Evolutionary conservation across 92 coral and sea anemone genomes (phyloP).

Genomic region (Isaurus tuberculatus): DNA sequence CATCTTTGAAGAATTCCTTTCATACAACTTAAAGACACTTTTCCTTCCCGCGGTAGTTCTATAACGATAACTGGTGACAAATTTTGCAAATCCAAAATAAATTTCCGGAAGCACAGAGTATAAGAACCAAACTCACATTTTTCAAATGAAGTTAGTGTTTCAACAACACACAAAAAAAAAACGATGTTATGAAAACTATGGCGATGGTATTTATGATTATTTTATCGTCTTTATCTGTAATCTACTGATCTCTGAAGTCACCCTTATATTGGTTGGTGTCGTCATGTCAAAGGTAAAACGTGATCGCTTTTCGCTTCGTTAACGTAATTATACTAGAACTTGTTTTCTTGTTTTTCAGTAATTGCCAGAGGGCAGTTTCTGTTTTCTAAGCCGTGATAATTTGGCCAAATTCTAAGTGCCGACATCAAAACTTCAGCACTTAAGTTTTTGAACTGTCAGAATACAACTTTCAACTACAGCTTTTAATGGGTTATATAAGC

Average conservation of each 20-base stretch:
- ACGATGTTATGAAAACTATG: neutral
- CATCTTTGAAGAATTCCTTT: neutral
- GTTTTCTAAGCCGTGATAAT: neutral
- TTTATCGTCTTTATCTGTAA: neutral
- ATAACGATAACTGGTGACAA: neutral
- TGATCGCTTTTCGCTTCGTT: constrained; percentile 41
- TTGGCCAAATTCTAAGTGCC: no score
- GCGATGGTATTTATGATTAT: neutral
- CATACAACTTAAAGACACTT: neutral
- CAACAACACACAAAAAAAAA: neutral
- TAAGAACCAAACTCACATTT: neutral
- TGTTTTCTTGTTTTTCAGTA: constrained; percentile 16
- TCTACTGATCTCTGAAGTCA: neutral
- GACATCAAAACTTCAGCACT: no score
- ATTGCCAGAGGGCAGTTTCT: constrained; percentile 27
- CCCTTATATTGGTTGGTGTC: neutral
- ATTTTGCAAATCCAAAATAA: neutral
- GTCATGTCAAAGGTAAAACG: constrained; percentile 14
- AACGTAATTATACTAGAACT: neutral
- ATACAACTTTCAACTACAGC: no score
- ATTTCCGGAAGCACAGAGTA: constrained; percentile 14
- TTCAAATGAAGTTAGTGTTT: neutral
- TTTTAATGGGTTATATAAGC: no score
- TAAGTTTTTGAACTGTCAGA: no score
- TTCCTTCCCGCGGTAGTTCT: constrained; percentile 9